These are phyloP conservation scores for Lycopodina hypogea DNA, from an alignment of 37 sponge, comb jelly and placozoan genomes.

Conservation along the genomic window DNA sequence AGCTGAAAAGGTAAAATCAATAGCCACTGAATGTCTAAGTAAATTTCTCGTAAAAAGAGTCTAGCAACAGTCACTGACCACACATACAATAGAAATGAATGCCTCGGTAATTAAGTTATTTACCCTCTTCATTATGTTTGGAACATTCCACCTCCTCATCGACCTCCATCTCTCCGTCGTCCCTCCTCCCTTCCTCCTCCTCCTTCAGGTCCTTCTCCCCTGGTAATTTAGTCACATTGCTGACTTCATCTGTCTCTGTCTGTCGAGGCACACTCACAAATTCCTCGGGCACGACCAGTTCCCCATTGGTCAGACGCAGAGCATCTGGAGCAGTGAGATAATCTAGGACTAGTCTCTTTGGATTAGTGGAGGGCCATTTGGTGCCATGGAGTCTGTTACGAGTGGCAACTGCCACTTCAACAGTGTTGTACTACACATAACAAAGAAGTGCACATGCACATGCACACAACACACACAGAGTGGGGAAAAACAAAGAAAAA, in stretches of 20 bases:
- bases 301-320: constrained; percentile 15
- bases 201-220: constrained; percentile 2
- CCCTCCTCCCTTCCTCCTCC: not conserved
- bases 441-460: not conserved
- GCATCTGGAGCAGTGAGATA: constrained; percentile 54
- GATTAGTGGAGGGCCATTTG: constrained; percentile 89
- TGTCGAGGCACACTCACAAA: not conserved
- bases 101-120: too few species aligned
- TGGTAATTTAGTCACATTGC: not conserved
- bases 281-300: constrained; percentile 9
- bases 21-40: too few species aligned
- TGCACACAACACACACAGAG: too few species aligned
- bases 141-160: not conserved
- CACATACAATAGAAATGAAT: too few species aligned
- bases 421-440: constrained; percentile 37
- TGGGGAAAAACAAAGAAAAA: not conserved
- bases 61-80: too few species aligned
- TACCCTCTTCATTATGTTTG: too few species aligned
- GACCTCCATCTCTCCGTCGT: not conserved
- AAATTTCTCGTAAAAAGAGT: too few species aligned
- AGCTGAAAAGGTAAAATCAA: too few species aligned
- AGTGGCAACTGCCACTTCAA: constrained; percentile 57
- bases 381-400: constrained; percentile 68
- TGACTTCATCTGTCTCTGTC: not conserved
- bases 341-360: constrained; percentile 65